Base-by-base conservation (phyloP, 2,888 invertebrate genomes). In the Tortrix viridana region DNA sequence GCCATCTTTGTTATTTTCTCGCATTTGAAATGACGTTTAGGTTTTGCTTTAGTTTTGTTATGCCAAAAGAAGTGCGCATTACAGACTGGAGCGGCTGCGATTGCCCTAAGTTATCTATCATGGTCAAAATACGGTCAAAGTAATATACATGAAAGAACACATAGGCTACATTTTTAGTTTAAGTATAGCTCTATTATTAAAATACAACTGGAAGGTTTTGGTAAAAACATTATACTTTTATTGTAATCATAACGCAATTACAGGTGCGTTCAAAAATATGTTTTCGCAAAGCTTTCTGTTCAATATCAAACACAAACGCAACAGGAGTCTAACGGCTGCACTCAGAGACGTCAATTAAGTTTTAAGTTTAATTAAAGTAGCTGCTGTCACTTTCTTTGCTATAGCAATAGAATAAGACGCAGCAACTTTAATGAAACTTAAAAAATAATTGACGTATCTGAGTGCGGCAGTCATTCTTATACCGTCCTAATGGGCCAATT, bases 1-100 rank as follows among this genome's bases (percentile, higher is more conserved):
- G 95, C 95, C 95, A 95, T 95, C 94, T 95, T 95, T 91, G 90
- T 92, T 92, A 89, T 90, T 90, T 87, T 89, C 88, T 84, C 76
- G 85, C 89, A 91, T 89, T 89, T 86, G 88, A 79, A 83, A 79
- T 84, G 76, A 82, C 85, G 85, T 87, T 87, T 78, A 75, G 81
- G n/a, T 80, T 81, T 63, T 60, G 71, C 60, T 60, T 55, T 16
- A 50, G 37, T 23, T 47, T 48, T 32, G 16, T 20, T 54, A 57
- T 50, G 49, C 43, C 22, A 44, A 22, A 47, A 47, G 19, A 41
- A 57, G 23, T 26, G 46, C 50, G 56, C 26, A 62, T 56, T 55
- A 37, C 32, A n/a, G 16, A n/a, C 18, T 44, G 41, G 19, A n/a
- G 16, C 19, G 2, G 9, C 49, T 14, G 5, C n/a, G 5, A 38